Evolutionary conservation across 2,113 vertebrate species (phyloP).

Genomic region (Spheniscus mendiculus): DNA sequence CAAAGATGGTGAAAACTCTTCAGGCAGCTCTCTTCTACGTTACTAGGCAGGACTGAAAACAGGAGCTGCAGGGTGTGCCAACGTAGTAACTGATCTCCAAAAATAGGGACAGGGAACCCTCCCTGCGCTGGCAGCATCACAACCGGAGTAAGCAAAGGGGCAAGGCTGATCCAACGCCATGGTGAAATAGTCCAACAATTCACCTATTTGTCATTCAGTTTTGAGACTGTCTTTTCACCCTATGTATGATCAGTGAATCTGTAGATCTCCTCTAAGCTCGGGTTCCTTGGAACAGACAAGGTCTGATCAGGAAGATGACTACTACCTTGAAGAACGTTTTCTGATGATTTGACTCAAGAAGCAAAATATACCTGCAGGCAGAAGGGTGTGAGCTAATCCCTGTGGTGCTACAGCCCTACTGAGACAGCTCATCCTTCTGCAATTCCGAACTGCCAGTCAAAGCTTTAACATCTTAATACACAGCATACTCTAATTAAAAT

Average conservation of each 20-base stretch:
- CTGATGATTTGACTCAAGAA: not conserved
- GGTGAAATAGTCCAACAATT: not conserved
- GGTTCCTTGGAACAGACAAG: not conserved
- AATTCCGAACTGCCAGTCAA: slow-evolving; percentile 55
- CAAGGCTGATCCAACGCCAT: not conserved
- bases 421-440: slow-evolving; percentile 58
- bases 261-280: not conserved
- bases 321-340: not conserved
- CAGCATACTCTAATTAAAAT: slow-evolving; percentile 71
- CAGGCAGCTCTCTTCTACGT: not conserved
- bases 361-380: slow-evolving; percentile 37
- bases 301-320: not conserved
- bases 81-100: not conserved
- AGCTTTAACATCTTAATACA: slow-evolving; percentile 70
- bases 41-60: not conserved
- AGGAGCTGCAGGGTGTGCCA: not conserved
- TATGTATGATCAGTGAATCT: not conserved
- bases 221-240: not conserved
- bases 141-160: not conserved
- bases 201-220: not conserved
- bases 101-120: not conserved
- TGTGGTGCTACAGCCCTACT: slow-evolving; percentile 43
- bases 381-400: slow-evolving; percentile 60
- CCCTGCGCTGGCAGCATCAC: not conserved
- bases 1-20: not conserved